These are phyloP conservation scores for Redunca redunca DNA, from an alignment of 2,113 vertebrate genomes.

Conservation along the genomic window DNA sequence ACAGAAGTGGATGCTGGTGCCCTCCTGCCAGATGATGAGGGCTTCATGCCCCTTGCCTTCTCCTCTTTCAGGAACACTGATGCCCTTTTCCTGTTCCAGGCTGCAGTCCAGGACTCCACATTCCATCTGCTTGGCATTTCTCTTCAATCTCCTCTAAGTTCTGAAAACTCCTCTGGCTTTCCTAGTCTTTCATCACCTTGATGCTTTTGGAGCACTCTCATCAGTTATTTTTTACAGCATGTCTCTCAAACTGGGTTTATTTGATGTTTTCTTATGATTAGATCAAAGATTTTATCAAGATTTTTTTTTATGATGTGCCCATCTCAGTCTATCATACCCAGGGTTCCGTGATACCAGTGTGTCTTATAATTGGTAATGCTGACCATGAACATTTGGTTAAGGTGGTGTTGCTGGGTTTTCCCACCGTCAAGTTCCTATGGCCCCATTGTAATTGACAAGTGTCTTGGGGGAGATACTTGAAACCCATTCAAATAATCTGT, in stretches of 20 bases:
- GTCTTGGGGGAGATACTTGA: background rate
- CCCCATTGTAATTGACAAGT: background rate
- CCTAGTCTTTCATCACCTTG: background rate
- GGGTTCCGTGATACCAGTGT: accelerated
- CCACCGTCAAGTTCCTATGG: background rate
- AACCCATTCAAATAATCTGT: background rate
- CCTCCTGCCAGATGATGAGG: background rate
- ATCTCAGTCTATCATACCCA: background rate
- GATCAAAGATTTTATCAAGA: background rate
- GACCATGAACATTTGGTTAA: background rate
- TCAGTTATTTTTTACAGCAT: background rate
- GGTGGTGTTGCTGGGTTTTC: background rate
- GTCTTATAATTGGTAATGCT: background rate
- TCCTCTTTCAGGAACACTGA: background rate
- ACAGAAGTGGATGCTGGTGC: background rate
- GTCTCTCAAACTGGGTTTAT: background rate
- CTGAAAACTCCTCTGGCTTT: background rate
- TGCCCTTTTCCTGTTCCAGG: background rate
- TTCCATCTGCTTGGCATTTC: background rate
- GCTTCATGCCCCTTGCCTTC: background rate
- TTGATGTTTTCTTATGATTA: background rate
- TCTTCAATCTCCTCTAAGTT: background rate
- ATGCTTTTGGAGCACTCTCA: background rate
- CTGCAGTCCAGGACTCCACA: background rate
- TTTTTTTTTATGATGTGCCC: background rate